Conservation (phyloP, 1,140 invertebrate genomes). For the Steinernema feltiae region DNA sequence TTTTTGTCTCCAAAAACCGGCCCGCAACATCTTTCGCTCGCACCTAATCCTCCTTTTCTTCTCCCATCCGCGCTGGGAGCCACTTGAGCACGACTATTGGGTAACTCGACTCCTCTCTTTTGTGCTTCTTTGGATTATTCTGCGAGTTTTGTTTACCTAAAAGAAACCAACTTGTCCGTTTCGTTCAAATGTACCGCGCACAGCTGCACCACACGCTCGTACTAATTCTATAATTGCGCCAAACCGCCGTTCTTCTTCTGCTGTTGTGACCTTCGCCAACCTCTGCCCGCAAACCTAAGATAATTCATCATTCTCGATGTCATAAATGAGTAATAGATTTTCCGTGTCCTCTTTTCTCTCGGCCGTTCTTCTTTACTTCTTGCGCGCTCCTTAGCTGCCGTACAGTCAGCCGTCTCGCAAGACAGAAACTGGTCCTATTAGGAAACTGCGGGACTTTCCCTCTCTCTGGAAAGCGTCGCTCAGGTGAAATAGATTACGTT, state of each 20-base stretch:
- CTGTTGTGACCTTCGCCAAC: neutral
- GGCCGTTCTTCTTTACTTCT: neutral
- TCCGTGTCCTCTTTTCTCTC: neutral
- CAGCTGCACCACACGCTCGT: too few species aligned
- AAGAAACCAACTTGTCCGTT: neutral
- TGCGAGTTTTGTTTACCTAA: neutral
- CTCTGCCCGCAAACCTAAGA: neutral
- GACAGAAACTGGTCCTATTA: neutral
- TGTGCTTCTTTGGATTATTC: slow-evolving; percentile 1
- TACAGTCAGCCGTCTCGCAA: neutral
- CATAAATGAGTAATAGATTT: slow-evolving; percentile 9
- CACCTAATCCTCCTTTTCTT: neutral
- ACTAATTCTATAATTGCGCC: slow-evolving; percentile 11
- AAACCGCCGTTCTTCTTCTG: neutral
- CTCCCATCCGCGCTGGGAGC: neutral
- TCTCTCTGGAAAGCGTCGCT: neutral
- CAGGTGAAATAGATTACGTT: slow-evolving; percentile 6
- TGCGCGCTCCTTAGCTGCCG: neutral
- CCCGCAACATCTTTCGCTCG: too few species aligned
- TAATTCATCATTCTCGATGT: slow-evolving; percentile 6
- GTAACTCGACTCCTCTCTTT: neutral
- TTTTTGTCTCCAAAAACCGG: too few species aligned
- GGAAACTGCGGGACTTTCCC: neutral
- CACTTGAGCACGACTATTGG: neutral
- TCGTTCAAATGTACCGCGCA: too few species aligned